Evolutionary conservation across 2,113 vertebrate genomes (phyloP).

Genomic region (Dunckerocampus dactyliophorus): DNA sequence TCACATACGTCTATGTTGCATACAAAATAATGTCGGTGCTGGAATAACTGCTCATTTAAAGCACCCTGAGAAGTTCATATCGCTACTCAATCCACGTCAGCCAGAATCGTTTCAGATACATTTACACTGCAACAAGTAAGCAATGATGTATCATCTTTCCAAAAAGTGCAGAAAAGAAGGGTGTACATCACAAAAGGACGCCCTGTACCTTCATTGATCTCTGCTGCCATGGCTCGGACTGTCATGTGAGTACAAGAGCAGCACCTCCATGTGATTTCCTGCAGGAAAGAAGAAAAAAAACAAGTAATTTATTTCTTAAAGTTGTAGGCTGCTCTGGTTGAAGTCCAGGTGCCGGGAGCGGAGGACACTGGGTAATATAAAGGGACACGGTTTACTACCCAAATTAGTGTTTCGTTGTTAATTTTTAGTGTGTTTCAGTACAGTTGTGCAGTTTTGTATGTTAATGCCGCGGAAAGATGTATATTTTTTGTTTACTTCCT

Average conservation of each 20-base stretch:
- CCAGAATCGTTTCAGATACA: neutral
- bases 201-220: conserved; percentile 75
- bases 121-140: neutral
- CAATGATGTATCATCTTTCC: neutral
- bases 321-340: conserved; percentile 59
- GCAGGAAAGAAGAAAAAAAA: conserved; percentile 50
- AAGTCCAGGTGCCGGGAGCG: conserved; percentile 36
- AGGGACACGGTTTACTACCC: neutral
- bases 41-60: neutral
- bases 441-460: neutral
- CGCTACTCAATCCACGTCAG: neutral
- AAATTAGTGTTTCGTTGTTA: neutral
- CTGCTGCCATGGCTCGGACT: conserved; percentile 70
- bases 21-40: neutral
- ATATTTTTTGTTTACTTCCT: conserved; percentile 3
- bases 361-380: neutral
- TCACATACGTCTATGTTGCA: no score
- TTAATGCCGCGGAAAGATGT: no score
- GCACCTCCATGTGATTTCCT: conserved; percentile 81
- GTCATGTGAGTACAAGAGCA: conserved; percentile 74
- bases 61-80: no score
- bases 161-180: neutral
- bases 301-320: conserved; percentile 69
- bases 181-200: conserved; percentile 6
- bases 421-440: fast-evolving